Evolutionary conservation across 2,797 vertebrate species (phyloP).

Genomic region (Schizothorax lantsangensis): DNA sequence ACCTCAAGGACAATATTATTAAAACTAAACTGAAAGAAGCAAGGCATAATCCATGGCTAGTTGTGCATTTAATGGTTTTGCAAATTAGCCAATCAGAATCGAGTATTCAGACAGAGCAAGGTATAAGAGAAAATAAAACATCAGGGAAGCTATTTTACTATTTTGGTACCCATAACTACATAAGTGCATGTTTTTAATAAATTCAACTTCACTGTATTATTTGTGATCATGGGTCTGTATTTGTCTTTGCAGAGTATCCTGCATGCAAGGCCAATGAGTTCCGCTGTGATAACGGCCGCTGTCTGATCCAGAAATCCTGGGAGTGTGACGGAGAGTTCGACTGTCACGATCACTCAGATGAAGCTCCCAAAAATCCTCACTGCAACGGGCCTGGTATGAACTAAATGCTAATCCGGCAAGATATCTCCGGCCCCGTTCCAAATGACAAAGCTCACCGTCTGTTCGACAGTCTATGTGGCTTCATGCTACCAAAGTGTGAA

Average conservation of each 20-base stretch:
- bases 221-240: not conserved
- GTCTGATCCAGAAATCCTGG: conserved; percentile 84
- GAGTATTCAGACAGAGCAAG: too few species aligned
- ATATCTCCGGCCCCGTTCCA: not conserved
- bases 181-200: not conserved
- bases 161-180: not conserved
- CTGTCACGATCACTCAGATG: conserved; percentile 85
- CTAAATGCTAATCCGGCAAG: not conserved
- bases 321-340: conserved; percentile 86
- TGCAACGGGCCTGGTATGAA: conserved; percentile 80
- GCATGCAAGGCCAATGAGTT: conserved; percentile 84
- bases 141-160: not conserved
- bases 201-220: not conserved
- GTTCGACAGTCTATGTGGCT: not conserved
- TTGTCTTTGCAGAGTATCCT: conserved; percentile 78
- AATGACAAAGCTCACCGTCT: not conserved
- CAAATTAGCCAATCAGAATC: too few species aligned
- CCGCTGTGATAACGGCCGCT: conserved; percentile 86
- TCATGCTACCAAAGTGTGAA: not conserved
- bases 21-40: not conserved
- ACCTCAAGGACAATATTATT: not conserved
- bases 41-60: not conserved
- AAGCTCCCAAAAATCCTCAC: conserved; percentile 83
- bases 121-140: not conserved
- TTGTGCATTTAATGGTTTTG: too few species aligned